phyloP scores from a whole-genome alignment of 2,113 vertebrate genomes.

The Cyprinodon tularosa region DNA sequence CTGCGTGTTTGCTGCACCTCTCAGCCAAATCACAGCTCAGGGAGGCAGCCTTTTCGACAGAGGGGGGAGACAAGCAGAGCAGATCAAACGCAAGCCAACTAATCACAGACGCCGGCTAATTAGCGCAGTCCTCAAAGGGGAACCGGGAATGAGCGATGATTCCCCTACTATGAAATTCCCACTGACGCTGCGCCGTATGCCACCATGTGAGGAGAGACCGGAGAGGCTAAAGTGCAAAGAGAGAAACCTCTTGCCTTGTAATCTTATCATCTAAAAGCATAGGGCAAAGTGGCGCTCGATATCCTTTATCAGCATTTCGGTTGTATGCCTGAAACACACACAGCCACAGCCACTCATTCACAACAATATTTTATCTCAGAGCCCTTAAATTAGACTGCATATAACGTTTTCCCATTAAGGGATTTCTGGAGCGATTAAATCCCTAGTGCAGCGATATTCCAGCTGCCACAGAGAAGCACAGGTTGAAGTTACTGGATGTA shows the following conservation, averaged over 20 bases:
- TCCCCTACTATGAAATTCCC: slow-evolving; percentile 69
- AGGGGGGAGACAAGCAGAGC: slow-evolving; percentile 54
- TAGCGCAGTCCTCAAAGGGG: slow-evolving; percentile 75
- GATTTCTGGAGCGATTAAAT: slow-evolving; percentile 70
- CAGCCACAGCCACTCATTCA: not conserved
- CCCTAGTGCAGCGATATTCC: slow-evolving; percentile 44
- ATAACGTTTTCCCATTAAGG: slow-evolving; percentile 68
- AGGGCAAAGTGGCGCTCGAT: slow-evolving; percentile 59
- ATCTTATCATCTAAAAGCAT: slow-evolving; percentile 63
- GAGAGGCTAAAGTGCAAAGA: slow-evolving; percentile 63
- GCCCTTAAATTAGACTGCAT: slow-evolving; percentile 71
- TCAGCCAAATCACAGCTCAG: slow-evolving; percentile 54
- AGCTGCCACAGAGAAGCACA: slow-evolving; percentile 46
- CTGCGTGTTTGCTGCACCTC: slow-evolving; percentile 39
- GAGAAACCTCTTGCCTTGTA: slow-evolving; percentile 51
- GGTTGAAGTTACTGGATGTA: slow-evolving; percentile 43
- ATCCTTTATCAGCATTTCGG: slow-evolving; percentile 61
- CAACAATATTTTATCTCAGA: slow-evolving; percentile 54
- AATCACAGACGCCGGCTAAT: slow-evolving; percentile 79
- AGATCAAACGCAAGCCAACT: slow-evolving; percentile 76
- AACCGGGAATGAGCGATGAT: slow-evolving; percentile 72
- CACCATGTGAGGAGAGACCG: slow-evolving; percentile 37
- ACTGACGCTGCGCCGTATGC: slow-evolving; percentile 39
- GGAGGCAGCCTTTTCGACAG: slow-evolving; percentile 62
- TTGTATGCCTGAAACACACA: slow-evolving; percentile 29